Evolutionary conservation across 2,888 invertebrate genomes (phyloP), one percentile per base, ranked within the genome.

Genomic region (Oscheius sp.): DNA sequence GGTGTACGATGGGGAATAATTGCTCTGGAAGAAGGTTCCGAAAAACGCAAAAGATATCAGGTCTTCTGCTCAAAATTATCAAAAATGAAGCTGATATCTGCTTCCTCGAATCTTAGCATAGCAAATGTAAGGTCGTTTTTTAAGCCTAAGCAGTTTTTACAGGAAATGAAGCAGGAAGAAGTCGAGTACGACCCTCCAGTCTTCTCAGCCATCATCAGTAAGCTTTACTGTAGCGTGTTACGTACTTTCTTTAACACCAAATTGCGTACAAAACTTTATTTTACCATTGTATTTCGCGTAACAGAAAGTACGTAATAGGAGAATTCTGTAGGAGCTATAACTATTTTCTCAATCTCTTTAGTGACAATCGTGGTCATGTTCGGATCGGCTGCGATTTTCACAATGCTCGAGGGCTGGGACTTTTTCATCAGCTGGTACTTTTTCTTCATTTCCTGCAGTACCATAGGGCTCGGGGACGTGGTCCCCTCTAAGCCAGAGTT

Each of bases 371-470:
- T 94, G 88, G 94, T 94, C 90, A 93, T 95, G 74, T 93, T 94
- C 88, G 94, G 95, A 73, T 96, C 97, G 13, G 96, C 96, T 1
- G 92, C 94, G 88, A 92, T 97, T 63, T 98, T 98, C 90, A 87
- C 87, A 70, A 58, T 86, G 9, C 87, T 86, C 79, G 89, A 89
- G 65, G 85, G 87, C 60, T 89, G 89, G 89, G 66, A 76, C 63
- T 87, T 84, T 76, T 88, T 84, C 74, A 89, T 86, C 3, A 83
- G 86, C 9, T 78, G 88, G 70, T 89, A 89, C 72, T 89, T 89
- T 74, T 87, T 87, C 76, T 86, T 89, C 79, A 87, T 89, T 50
- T 89, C 89, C 0, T 74, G 85, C 33, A 86, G 83, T 59, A 86
- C 88, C 1, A 87, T 88, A 35, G 86, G 91, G 1, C 90, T 91